These are phyloP conservation scores for Felis catus DNA, from an alignment of 2,113 vertebrate species.

Conservation along the genomic window F.catus_Fca126_mat1.0 CM031419.1:68606001-68606500, in stretches of 20 bases:
- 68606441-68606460: constrained; percentile 65
- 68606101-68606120: constrained; percentile 86
- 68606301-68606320: constrained; percentile 80
- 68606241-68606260: constrained; percentile 84
- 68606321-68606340: constrained; percentile 82
- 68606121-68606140: constrained; percentile 85
- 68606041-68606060: constrained; percentile 83
- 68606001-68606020: constrained; percentile 82
- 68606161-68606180: constrained; percentile 81
- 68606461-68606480: constrained; percentile 61
- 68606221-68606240: constrained; percentile 84
- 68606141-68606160: constrained; percentile 79
- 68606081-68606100: constrained; percentile 80
- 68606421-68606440: constrained; percentile 46
- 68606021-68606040: constrained; percentile 82
- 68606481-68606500: constrained; percentile 44
- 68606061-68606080: constrained; percentile 83
- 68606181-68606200: constrained; percentile 85
- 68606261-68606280: constrained; percentile 86
- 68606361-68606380: constrained; percentile 55
- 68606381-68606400: constrained; percentile 45
- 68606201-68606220: constrained; percentile 85
- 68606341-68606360: constrained; percentile 73
- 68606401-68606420: constrained; percentile 63
- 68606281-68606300: constrained; percentile 83